Evolutionary conservation across 2,888 invertebrate species (phyloP).

Genomic region (Ormyrus labotus): DNA sequence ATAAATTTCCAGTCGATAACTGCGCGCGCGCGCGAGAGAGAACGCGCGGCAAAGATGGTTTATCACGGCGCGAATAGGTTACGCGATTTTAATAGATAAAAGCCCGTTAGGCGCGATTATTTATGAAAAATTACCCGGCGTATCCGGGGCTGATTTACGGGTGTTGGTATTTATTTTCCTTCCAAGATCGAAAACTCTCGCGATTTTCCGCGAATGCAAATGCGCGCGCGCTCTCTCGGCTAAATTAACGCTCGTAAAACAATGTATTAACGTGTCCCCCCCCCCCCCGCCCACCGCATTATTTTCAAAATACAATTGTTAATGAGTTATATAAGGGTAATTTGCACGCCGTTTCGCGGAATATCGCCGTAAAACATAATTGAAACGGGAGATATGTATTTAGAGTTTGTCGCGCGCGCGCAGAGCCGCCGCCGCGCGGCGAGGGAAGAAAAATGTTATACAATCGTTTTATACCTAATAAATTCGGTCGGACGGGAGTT

Average conservation of each 20-base stretch:
- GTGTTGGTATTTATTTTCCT: constrained; percentile 42
- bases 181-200: constrained; percentile 23
- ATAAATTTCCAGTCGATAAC: constrained; percentile 53
- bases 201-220: constrained; percentile 37
- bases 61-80: constrained; percentile 32
- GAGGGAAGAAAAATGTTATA: constrained; percentile 26
- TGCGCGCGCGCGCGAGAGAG: constrained; percentile 21
- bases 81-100: constrained; percentile 48
- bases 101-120: constrained; percentile 43
- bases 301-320: constrained; percentile 36
- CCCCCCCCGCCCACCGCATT: background rate
- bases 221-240: background rate
- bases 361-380: constrained; percentile 36
- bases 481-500: constrained; percentile 34
- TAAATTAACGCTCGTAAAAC: constrained; percentile 30
- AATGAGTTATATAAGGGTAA: constrained; percentile 43
- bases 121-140: constrained; percentile 42
- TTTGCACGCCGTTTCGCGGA: constrained; percentile 35
- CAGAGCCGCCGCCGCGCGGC: no score
- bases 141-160: constrained; percentile 34
- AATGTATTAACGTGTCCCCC: constrained; percentile 12
- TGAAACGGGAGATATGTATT: constrained; percentile 30
- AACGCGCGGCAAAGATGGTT: constrained; percentile 47
- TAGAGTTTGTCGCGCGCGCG: constrained; percentile 7
- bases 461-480: constrained; percentile 35